These are phyloP conservation scores for Saguinus imperator DNA, from an alignment of 2,113 vertebrate species.

Conservation along the genomic window DNA sequence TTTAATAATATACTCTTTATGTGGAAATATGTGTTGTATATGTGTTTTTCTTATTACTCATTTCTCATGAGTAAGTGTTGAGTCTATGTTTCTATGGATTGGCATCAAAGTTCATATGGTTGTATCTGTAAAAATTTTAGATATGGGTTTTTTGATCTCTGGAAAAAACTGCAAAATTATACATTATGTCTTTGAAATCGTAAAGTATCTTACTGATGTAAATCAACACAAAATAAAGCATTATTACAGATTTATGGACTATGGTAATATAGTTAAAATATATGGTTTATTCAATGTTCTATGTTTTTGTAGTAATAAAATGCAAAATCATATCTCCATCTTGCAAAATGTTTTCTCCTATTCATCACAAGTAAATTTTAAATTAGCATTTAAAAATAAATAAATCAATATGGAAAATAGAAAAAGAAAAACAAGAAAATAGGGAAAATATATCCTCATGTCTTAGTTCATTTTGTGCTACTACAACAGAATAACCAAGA, in stretches of 20 bases:
- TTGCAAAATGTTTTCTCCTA: background rate
- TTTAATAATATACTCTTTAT: background rate
- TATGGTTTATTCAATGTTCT: background rate
- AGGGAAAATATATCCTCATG: background rate
- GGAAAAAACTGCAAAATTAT: background rate
- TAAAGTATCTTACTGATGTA: background rate
- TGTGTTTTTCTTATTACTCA: background rate
- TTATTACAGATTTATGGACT: background rate
- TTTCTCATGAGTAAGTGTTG: background rate
- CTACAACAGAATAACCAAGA: background rate
- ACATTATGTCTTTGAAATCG: background rate
- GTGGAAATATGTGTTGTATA: background rate
- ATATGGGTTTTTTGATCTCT: background rate
- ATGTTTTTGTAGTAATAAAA: background rate
- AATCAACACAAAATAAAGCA: background rate
- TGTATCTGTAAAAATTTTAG: background rate
- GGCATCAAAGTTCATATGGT: background rate
- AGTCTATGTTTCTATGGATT: background rate
- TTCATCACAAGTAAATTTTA: background rate
- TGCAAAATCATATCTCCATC: background rate
- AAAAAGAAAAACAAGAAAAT: background rate
- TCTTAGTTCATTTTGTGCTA: background rate
- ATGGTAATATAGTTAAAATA: background rate
- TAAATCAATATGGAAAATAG: background rate
- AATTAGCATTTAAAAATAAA: background rate